Conservation (phyloP, 2,888 invertebrate genomes). For the Cancer borealis region DNA sequence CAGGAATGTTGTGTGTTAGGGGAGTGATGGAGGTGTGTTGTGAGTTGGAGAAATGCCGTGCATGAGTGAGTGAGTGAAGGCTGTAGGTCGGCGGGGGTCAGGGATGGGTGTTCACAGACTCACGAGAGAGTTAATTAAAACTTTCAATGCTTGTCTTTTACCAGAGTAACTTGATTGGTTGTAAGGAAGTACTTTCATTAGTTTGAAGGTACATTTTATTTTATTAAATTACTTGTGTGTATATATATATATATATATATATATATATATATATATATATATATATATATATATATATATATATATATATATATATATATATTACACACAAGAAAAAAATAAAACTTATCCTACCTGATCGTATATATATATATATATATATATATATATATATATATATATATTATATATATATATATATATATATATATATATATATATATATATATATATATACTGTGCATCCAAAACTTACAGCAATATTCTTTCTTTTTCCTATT, state of each 20-base stretch:
- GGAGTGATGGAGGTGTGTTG: background rate
- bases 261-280: background rate
- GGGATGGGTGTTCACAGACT: background rate
- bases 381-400: background rate
- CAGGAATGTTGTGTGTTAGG: background rate
- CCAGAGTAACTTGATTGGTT: background rate
- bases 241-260: background rate
- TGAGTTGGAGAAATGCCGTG: background rate
- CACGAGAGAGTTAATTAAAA: conserved; percentile 6
- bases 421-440: background rate
- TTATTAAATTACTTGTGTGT: background rate
- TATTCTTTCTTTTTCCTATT: background rate
- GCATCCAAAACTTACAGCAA: background rate
- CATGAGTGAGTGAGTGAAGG: background rate
- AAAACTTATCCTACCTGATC: background rate
- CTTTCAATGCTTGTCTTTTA: background rate
- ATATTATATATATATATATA: background rate
- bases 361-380: background rate
- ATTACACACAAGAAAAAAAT: background rate
- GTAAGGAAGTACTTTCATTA: background rate
- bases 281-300: background rate
- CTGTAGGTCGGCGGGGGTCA: background rate
- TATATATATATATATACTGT: background rate
- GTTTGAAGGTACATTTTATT: background rate
- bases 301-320: background rate